A percentile compares a stretch with the other conserved stretches of the same genome.
Conservation (phyloP, 2,888 invertebrate genomes). For the Drosophila putrida region DNA sequence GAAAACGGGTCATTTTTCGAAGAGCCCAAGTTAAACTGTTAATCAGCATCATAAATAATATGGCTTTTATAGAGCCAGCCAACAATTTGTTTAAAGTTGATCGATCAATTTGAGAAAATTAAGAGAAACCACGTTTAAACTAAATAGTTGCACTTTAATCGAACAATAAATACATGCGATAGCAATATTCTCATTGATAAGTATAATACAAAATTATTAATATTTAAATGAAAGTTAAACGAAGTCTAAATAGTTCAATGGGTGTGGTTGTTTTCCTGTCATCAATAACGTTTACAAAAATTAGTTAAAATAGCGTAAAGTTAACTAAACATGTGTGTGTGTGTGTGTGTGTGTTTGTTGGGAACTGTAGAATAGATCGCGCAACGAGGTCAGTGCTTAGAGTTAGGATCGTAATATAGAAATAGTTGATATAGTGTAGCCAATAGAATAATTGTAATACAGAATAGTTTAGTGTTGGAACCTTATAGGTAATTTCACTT, state of each 20-base stretch:
- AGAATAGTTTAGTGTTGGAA: conserved; percentile 43
- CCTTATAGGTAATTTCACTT: conserved; percentile 68
- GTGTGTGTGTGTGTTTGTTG: conserved; percentile 30
- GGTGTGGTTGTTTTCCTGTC: conserved; percentile 8
- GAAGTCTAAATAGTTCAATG: conserved; percentile 57
- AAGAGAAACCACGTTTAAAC: conserved; percentile 49
- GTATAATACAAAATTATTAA: conserved; percentile 57
- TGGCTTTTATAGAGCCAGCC: conserved; percentile 27
- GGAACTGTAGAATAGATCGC: conserved; percentile 52
- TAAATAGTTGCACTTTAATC: conserved; percentile 77
- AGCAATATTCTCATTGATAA: conserved; percentile 66
- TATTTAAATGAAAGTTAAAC: conserved; percentile 57
- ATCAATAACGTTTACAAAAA: conserved; percentile 38
- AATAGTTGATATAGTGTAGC: conserved; percentile 37
- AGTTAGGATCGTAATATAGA: conserved; percentile 49
- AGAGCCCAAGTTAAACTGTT: conserved; percentile 1
- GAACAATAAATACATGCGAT: conserved; percentile 78
- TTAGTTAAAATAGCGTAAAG: conserved; percentile 58
- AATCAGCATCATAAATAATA: too few relatives aligned
- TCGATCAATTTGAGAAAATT: conserved; percentile 10
- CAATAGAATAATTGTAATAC: conserved; percentile 26
- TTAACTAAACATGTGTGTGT: conserved; percentile 55
- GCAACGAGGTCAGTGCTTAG: conserved; percentile 76
- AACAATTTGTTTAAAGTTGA: background rate
- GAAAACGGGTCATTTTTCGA: conserved; percentile 34